phyloP scores from a whole-genome alignment of 2,113 vertebrate species.

The Sclerurus mexicanus region DNA sequence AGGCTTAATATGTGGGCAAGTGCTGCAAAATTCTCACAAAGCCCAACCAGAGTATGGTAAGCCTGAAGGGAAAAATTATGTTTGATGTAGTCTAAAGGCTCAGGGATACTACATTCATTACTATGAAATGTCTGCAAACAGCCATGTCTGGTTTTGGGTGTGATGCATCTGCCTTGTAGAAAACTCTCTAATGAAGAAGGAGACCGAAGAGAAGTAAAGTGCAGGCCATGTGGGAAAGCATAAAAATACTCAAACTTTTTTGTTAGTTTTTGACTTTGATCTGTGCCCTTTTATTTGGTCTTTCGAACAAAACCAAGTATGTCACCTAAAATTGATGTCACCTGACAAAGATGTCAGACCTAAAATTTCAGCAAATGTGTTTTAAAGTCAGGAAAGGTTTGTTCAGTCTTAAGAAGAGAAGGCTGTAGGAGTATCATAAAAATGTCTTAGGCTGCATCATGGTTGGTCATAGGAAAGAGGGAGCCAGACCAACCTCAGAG shows the following conservation, averaged over 20 bases:
- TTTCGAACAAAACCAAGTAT: background rate
- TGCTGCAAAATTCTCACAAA: background rate
- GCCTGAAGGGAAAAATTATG: background rate
- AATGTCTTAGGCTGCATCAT: background rate
- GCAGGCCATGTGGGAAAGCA: background rate
- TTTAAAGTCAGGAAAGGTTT: background rate
- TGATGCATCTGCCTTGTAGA: background rate
- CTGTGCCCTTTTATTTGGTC: background rate
- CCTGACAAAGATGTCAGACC: background rate
- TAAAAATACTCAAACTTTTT: background rate
- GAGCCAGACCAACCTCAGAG: background rate
- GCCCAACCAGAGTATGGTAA: background rate
- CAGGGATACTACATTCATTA: background rate
- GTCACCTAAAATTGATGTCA: too few species aligned
- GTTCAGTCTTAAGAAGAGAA: background rate
- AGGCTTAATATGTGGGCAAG: background rate
- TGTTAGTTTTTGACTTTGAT: background rate
- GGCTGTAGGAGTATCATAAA: background rate
- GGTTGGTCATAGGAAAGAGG: background rate
- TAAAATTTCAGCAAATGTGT: background rate
- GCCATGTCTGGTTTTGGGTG: background rate
- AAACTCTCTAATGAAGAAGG: background rate
- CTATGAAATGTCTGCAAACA: background rate
- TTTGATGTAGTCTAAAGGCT: background rate
- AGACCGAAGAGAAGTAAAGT: background rate